Evolutionary conservation across 2,888 invertebrate genomes (phyloP).

Genomic region (Cryptophagus acutangulus): DNA sequence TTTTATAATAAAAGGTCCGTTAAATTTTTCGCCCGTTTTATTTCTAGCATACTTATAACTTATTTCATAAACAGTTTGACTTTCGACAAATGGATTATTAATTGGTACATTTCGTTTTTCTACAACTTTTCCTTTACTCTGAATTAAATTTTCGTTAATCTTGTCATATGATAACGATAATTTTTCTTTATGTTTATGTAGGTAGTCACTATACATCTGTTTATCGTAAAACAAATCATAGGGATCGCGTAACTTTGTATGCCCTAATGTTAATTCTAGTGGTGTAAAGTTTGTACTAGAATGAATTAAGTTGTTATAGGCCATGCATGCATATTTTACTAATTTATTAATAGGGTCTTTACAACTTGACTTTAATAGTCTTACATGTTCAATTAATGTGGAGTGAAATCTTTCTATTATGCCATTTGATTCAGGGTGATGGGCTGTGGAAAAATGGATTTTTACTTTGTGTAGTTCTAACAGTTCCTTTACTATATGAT

Average conservation of each 20-base stretch:
- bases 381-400: background rate
- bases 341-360: background rate
- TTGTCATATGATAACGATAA: too few species aligned
- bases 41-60: too few species aligned
- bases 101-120: too few species aligned
- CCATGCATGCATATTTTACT: background rate
- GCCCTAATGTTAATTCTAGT: constrained; percentile 5
- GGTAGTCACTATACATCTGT: background rate
- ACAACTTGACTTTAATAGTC: background rate
- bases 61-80: too few species aligned
- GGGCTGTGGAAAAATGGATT: constrained; percentile 4
- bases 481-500: constrained; percentile 1
- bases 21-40: too few species aligned
- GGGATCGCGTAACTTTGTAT: background rate
- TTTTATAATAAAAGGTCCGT: too few species aligned
- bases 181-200: too few species aligned
- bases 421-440: constrained; percentile 2
- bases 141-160: too few species aligned
- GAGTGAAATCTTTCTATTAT: constrained; percentile 4
- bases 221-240: background rate
- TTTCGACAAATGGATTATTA: too few species aligned
- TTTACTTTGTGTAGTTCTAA: background rate
- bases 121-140: too few species aligned
- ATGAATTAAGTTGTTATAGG: constrained; percentile 6
- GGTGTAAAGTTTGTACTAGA: constrained; percentile 1